These are phyloP conservation scores for Cyclargus thomasi DNA, from an alignment of 1,140 invertebrate genomes.

Conservation along the genomic window DNA sequence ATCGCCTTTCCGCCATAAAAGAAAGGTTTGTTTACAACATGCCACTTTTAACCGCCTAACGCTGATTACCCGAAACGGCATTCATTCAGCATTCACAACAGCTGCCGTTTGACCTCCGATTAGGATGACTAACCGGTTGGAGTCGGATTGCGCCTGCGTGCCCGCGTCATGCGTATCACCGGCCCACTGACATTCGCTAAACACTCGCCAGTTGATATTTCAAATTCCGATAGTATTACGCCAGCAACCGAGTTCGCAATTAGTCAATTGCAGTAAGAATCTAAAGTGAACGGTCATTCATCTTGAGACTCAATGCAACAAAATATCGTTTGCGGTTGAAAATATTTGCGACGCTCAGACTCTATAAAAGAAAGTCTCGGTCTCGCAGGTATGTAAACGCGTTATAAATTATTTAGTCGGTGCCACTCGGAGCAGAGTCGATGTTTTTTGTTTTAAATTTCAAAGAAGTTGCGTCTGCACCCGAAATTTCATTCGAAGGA, in stretches of 20 bases:
- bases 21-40: too few species aligned
- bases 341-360: not conserved
- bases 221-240: too few species aligned
- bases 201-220: not conserved
- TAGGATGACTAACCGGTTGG: constrained; percentile 2
- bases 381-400: not conserved
- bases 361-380: not conserved
- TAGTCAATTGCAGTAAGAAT: too few species aligned
- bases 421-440: not conserved
- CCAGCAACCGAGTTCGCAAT: too few species aligned
- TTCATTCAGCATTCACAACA: constrained; percentile 1
- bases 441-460: not conserved
- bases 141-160: not conserved
- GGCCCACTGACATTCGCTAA: not conserved
- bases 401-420: not conserved
- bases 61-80: not conserved
- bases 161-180: not conserved
- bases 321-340: not conserved
- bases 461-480: not conserved
- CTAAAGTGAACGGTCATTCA: too few species aligned
- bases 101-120: not conserved
- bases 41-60: too few species aligned
- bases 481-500: not conserved
- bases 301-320: too few species aligned
- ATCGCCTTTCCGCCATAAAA: too few species aligned